phyloP scores from a whole-genome alignment of 2,797 vertebrate species.

The Sebastes nivosus region DNA sequence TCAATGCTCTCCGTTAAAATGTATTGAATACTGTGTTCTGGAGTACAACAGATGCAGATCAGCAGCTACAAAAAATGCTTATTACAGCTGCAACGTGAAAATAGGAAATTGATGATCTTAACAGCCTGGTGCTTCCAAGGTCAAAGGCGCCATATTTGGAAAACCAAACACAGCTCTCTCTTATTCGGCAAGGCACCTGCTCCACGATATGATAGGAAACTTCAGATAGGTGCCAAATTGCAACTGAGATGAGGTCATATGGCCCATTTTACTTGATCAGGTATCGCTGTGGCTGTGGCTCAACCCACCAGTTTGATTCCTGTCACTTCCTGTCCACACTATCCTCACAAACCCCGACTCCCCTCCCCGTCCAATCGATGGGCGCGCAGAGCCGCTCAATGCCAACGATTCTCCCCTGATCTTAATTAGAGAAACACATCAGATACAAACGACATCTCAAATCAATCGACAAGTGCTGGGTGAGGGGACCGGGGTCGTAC shows the following conservation, averaged over 20 bases:
- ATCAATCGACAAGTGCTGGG: conserved; percentile 87
- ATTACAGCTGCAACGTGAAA: conserved; percentile 13
- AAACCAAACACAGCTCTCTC: neutral
- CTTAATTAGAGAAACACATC: conserved; percentile 98
- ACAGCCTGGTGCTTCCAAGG: neutral
- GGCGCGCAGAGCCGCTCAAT: conserved; percentile 91
- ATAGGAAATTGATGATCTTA: conserved; percentile 2
- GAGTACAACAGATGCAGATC: conserved; percentile 20
- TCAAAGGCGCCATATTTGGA: neutral
- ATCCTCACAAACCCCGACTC: conserved; percentile 58
- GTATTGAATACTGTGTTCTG: conserved; percentile 9
- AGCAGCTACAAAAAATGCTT: conserved; percentile 12
- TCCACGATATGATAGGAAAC: neutral
- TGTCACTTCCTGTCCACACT: conserved; percentile 44
- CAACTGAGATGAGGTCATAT: neutral
- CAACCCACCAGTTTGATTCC: conserved; percentile 24
- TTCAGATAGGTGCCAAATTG: neutral
- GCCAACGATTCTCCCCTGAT: conserved; percentile 92
- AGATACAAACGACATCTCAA: conserved; percentile 94
- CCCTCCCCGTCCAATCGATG: conserved; percentile 88
- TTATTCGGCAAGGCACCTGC: neutral
- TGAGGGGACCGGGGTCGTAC: conserved; percentile 34
- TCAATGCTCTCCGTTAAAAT: conserved; percentile 19
- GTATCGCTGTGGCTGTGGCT: neutral
- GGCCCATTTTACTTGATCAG: neutral